phyloP scores from a whole-genome alignment of 2,888 invertebrate genomes.

The Troides aeacus region DNA sequence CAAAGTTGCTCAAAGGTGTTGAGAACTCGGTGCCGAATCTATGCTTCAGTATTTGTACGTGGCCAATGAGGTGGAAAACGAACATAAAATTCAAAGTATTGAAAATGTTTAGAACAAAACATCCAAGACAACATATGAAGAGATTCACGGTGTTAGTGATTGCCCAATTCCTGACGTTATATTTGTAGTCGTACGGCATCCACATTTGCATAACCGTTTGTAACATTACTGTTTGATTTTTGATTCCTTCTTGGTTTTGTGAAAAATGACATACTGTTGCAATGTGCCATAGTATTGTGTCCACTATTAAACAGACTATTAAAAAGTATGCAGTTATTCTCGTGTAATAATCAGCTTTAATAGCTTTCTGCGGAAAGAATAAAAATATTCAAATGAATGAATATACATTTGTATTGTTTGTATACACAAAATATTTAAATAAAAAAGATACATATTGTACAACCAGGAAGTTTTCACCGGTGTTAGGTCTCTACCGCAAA shows the following conservation, averaged over 20 bases:
- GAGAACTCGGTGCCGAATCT: slow-evolving; percentile 37
- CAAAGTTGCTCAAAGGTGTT: slow-evolving; percentile 32
- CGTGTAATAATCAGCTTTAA: slow-evolving; percentile 36
- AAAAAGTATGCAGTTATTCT: slow-evolving; percentile 32
- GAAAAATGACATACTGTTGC: slow-evolving; percentile 39
- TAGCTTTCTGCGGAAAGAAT: slow-evolving; percentile 35
- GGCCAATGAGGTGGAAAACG: slow-evolving; percentile 46
- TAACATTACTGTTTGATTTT: slow-evolving; percentile 40
- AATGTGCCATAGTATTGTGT: slow-evolving; percentile 36
- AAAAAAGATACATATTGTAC: too few species aligned
- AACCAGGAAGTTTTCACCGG: too few species aligned
- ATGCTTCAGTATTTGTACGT: slow-evolving; percentile 44
- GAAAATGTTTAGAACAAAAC: slow-evolving; percentile 36
- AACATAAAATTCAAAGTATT: slow-evolving; percentile 42
- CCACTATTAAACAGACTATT: slow-evolving; percentile 28
- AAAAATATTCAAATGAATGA: too few species aligned
- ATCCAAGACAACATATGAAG: slow-evolving; percentile 34
- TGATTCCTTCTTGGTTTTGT: slow-evolving; percentile 36
- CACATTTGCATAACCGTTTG: slow-evolving; percentile 44
- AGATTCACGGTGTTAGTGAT: slow-evolving; percentile 35
- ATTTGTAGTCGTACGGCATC: slow-evolving; percentile 47
- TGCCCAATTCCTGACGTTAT: slow-evolving; percentile 41
- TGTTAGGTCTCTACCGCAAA: too few species aligned
- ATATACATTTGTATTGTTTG: too few species aligned
- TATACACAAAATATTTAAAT: too few species aligned